Evolutionary conservation across 1,140 invertebrate genomes (phyloP).

Genomic region (Meteorus sp.): DNA sequence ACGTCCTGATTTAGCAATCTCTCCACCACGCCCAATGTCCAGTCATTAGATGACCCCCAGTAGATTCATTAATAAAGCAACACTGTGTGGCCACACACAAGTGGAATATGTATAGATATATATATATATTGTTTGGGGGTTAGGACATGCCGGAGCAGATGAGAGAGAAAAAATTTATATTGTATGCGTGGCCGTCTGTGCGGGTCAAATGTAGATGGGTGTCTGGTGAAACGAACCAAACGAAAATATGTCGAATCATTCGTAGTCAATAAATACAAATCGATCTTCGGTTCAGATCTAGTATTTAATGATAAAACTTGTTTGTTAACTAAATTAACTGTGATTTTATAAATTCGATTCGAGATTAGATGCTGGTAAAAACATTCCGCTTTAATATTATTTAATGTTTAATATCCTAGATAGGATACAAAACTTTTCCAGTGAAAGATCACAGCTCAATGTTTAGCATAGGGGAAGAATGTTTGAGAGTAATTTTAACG

Average conservation of each 20-base stretch:
- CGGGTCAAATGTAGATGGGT: not conserved
- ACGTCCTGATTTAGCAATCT: slow-evolving; percentile 57
- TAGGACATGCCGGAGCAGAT: no score
- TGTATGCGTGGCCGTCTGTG: not conserved
- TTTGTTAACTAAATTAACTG: slow-evolving; percentile 58
- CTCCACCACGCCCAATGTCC: slow-evolving; percentile 54
- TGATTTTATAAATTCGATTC: slow-evolving; percentile 56
- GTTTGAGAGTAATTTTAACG: no score
- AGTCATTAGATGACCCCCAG: slow-evolving; percentile 51
- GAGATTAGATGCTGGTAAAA: slow-evolving; percentile 35
- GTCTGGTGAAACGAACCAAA: not conserved
- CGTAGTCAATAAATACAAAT: slow-evolving; percentile 56
- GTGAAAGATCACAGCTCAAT: no score
- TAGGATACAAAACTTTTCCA: no score
- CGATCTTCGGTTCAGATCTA: slow-evolving; percentile 47
- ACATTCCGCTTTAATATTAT: no score
- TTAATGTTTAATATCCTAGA: no score
- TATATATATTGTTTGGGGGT: slow-evolving; percentile 1
- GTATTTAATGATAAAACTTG: slow-evolving; percentile 56
- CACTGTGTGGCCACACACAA: slow-evolving; percentile 49
- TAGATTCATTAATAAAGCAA: slow-evolving; percentile 53
- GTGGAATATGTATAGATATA: slow-evolving; percentile 9
- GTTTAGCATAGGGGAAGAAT: no score
- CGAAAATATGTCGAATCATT: slow-evolving; percentile 52
- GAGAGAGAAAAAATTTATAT: slow-evolving; percentile 1